A percentile compares a stretch with the other conserved stretches of the same genome.
Evolutionary conservation across 2,113 vertebrate species (phyloP).

Genomic region (Dermatemys mawii): DNA sequence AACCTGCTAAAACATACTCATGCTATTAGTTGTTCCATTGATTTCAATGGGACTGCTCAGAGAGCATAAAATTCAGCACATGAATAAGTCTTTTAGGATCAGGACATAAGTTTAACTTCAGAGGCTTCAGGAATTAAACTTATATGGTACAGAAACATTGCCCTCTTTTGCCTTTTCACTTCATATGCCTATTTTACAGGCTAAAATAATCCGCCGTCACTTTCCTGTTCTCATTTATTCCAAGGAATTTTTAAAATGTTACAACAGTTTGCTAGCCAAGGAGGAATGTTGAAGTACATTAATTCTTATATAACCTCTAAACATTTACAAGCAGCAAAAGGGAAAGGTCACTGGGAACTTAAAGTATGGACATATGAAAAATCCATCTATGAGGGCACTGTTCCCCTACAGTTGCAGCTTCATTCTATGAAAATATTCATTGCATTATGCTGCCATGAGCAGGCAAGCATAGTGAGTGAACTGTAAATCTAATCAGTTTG

Average conservation of each 20-base stretch:
- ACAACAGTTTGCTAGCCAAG: neutral
- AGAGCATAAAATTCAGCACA: neutral
- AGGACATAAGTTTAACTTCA: neutral
- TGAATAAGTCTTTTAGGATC: neutral
- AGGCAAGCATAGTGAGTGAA: slow-evolving; percentile 78
- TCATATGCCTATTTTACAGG: neutral
- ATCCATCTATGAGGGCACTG: neutral
- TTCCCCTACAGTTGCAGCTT: slow-evolving; percentile 49
- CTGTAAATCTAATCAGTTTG: slow-evolving; percentile 84
- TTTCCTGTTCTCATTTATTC: slow-evolving; percentile 25
- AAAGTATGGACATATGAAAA: neutral
- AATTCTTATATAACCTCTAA: neutral
- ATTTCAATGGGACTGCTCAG: neutral
- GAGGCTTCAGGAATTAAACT: neutral
- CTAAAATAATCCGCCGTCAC: neutral
- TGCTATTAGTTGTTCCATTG: neutral
- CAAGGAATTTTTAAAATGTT: neutral
- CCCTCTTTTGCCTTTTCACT: neutral
- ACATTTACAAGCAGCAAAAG: neutral
- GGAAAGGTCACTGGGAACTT: neutral
- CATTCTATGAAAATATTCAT: slow-evolving; percentile 65
- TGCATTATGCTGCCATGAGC: slow-evolving; percentile 62
- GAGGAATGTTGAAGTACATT: slow-evolving; percentile 2
- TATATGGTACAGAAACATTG: neutral
- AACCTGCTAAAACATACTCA: neutral